A percentile compares a stretch with the other conserved stretches of the same genome.
These are phyloP conservation scores for Naja naja DNA, from an alignment of 2,113 vertebrate genomes.

Conservation along the genomic window DNA sequence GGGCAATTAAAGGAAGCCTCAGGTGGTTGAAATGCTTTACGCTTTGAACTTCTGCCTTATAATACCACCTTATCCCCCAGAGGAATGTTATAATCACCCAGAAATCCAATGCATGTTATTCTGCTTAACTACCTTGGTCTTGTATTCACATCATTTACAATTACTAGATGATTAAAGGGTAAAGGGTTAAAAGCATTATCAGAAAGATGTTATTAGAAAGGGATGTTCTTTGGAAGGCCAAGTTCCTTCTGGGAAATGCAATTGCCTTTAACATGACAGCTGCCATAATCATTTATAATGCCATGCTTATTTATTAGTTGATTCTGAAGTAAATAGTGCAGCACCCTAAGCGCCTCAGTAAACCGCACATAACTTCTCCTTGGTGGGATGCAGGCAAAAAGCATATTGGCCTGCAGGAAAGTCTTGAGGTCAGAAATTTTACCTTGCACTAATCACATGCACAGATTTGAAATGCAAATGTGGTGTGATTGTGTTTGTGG, in stretches of 20 bases:
- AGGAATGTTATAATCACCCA: conserved; percentile 5
- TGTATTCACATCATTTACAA: conserved; percentile 63
- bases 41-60: conserved; percentile 43
- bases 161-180: conserved; percentile 66
- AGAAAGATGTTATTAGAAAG: conserved; percentile 38
- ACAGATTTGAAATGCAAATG: not conserved
- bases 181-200: conserved; percentile 54
- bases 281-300: conserved; percentile 22
- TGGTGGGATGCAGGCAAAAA: not conserved
- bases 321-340: not conserved
- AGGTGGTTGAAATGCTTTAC: conserved; percentile 25
- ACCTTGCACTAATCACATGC: not conserved
- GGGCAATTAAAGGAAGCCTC: conserved; percentile 53
- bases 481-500: not conserved
- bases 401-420: not conserved
- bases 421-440: not conserved
- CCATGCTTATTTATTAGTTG: not conserved
- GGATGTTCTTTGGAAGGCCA: not conserved
- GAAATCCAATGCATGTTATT: conserved; percentile 34
- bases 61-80: not conserved
- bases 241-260: conserved; percentile 26
- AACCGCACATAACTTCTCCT: not conserved
- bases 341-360: not conserved
- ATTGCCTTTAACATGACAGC: conserved; percentile 1
- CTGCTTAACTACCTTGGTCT: conserved; percentile 47